Percentiles rank a stretch among this genome's conserved stretches.
These are phyloP conservation scores for Luffia ferchaultella DNA, from an alignment of 2,888 invertebrate species.

Conservation along the genomic window DNA sequence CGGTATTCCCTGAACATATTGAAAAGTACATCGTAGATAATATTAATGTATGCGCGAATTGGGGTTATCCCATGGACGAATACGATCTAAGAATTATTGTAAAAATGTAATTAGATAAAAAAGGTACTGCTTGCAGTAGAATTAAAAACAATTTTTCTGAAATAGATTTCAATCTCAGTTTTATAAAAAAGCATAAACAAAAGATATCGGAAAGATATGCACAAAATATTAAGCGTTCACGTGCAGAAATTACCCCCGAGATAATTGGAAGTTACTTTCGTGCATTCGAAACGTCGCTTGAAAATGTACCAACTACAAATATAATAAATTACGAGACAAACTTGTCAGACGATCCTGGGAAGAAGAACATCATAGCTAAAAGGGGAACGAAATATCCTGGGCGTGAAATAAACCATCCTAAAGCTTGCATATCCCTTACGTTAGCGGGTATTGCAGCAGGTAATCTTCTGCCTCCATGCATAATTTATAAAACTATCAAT, in stretches of 20 bases:
- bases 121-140: slow-evolving; percentile 1
- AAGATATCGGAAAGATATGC: slow-evolving; percentile 4
- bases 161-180: slow-evolving; percentile 9
- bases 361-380: slow-evolving; percentile 19
- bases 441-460: slow-evolving; percentile 31
- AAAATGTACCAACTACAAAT: background rate
- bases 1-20: slow-evolving; percentile 1
- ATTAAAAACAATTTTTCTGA: slow-evolving; percentile 16
- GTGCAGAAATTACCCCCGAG: slow-evolving; percentile 6
- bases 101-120: slow-evolving; percentile 7
- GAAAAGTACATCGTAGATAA: slow-evolving; percentile 5
- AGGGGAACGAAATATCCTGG: slow-evolving; percentile 29
- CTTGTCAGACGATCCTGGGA: slow-evolving; percentile 1
- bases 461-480: slow-evolving; percentile 29
- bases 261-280: slow-evolving; percentile 5
- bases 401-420: slow-evolving; percentile 25
- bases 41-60: slow-evolving; percentile 6
- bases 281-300: background rate
- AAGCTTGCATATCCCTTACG: slow-evolving; percentile 30
- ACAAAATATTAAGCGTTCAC: slow-evolving; percentile 7
- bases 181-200: slow-evolving; percentile 9
- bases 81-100: slow-evolving; percentile 4
- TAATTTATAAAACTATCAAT: slow-evolving; percentile 35
- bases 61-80: slow-evolving; percentile 5
- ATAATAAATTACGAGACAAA: slow-evolving; percentile 4